phyloP scores from a whole-genome alignment of 2,113 vertebrate species.

The Galbula dea region DNA sequence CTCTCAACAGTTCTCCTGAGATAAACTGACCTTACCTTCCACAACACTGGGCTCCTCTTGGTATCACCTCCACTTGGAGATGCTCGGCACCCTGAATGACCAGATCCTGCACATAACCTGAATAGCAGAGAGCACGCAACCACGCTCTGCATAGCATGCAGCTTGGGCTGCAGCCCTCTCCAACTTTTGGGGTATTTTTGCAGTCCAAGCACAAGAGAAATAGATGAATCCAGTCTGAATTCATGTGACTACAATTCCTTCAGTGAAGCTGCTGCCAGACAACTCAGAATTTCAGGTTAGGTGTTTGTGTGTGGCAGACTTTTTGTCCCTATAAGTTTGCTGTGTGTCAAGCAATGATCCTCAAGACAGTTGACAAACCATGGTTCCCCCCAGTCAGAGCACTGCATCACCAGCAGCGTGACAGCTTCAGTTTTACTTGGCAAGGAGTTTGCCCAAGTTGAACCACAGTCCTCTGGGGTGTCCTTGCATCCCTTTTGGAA shows the following conservation, averaged over 20 bases:
- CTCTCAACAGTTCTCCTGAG: background rate
- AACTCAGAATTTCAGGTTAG: background rate
- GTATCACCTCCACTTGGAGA: background rate
- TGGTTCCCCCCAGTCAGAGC: background rate
- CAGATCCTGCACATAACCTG: background rate
- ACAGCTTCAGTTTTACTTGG: background rate
- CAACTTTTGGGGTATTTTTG: background rate
- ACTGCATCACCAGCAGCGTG: background rate
- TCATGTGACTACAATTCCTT: background rate
- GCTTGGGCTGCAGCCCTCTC: background rate
- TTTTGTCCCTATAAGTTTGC: background rate
- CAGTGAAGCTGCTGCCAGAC: background rate
- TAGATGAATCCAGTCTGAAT: background rate
- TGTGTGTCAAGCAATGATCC: background rate
- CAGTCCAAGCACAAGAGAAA: background rate
- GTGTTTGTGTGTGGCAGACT: background rate
- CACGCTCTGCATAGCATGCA: background rate
- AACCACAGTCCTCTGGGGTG: background rate
- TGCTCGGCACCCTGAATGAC: background rate
- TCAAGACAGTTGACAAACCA: background rate
- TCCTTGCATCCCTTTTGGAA: background rate
- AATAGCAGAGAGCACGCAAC: background rate
- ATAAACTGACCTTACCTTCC: background rate
- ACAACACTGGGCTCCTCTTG: background rate
- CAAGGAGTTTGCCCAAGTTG: background rate